Evolutionary conservation across 1,140 invertebrate genomes (phyloP), one percentile per base, ranked within the genome.

Genomic region (Archegozetes longisetosus): DNA sequence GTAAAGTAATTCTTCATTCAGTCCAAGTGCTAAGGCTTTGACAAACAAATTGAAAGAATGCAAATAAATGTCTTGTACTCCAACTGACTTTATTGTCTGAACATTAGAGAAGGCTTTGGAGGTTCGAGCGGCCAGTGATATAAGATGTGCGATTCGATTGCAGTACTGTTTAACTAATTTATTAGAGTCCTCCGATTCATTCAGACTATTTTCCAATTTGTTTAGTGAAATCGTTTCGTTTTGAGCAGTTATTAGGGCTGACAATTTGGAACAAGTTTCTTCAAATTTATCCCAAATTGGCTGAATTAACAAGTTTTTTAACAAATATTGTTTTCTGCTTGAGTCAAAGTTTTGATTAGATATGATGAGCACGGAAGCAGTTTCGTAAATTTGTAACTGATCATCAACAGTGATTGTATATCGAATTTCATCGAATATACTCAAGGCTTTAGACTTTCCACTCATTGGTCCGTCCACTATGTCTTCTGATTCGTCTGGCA

Each of bases 101-200:
- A 76, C 74, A 63, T 72, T 76, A 20, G 74, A 77, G 67, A 80
- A 80, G 25, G 77, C 78, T 69, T 80, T 80, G 60, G 77, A 79
- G 3, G 76, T 73, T 27, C 78, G 74, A 60, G 56, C 55, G 14
- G 76, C 76, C 29, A 79, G 68, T 29, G 73, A 66, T 64, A 79
- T 79, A n/a, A 73, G 74, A 66, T 76, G 76, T 51, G 72, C 70
- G 49, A 78, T 69, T 51, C 68, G 72, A 28, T 73, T 64, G 27
- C 46, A 40, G n/a, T 6, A 46, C 22, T 22, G 1, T 61, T 50
- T 51, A 52, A 26, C 13, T 12, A 26, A 20, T 6, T 58, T 23
- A 49, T 58, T 47, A 32, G 14, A 6, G 27, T 20, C 3, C 26
- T 12, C 13, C 53, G 9, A 23, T 20, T 20, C 6, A 9, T 20